Evolutionary conservation across 2,797 vertebrate species (phyloP).

Genomic region (Alectoris magna): DNA sequence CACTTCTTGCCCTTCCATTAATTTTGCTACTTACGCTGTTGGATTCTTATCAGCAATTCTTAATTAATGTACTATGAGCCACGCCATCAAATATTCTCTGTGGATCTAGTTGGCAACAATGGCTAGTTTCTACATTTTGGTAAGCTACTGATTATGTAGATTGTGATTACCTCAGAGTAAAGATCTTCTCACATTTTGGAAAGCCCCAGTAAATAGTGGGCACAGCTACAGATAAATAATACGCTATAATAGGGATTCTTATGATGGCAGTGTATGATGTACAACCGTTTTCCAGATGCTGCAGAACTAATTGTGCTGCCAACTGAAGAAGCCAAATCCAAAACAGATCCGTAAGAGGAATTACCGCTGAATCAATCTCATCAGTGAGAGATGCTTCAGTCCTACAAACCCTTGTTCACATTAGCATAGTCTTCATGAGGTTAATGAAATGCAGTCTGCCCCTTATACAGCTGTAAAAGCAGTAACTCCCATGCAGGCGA

Average conservation of each 20-base stretch:
- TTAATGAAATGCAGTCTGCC: not conserved
- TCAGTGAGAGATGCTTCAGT: constrained; percentile 23
- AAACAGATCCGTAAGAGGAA: constrained; percentile 43
- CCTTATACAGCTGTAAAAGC: not conserved
- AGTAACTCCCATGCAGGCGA: not conserved
- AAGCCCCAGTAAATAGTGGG: not conserved
- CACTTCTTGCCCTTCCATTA: constrained; percentile 37
- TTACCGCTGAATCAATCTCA: constrained; percentile 48
- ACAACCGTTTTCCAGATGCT: constrained; percentile 52
- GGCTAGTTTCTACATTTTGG: constrained; percentile 37
- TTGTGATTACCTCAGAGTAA: constrained; percentile 37
- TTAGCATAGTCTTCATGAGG: not conserved
- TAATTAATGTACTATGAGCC: constrained; percentile 48
- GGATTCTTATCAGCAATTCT: constrained; percentile 47
- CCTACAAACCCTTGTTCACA: constrained; percentile 11
- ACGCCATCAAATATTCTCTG: constrained; percentile 53
- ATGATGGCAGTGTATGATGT: constrained; percentile 18
- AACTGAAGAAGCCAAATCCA: constrained; percentile 51
- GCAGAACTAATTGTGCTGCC: constrained; percentile 62
- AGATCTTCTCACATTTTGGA: constrained; percentile 4
- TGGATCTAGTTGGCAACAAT: constrained; percentile 8
- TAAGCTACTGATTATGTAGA: constrained; percentile 40
- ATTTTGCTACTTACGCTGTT: constrained; percentile 43
- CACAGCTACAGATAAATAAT: constrained; percentile 30
- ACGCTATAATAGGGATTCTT: constrained; percentile 27